Evolutionary conservation across 2,888 invertebrate genomes (phyloP).

Genomic region (Drosophila ezoana): DNA sequence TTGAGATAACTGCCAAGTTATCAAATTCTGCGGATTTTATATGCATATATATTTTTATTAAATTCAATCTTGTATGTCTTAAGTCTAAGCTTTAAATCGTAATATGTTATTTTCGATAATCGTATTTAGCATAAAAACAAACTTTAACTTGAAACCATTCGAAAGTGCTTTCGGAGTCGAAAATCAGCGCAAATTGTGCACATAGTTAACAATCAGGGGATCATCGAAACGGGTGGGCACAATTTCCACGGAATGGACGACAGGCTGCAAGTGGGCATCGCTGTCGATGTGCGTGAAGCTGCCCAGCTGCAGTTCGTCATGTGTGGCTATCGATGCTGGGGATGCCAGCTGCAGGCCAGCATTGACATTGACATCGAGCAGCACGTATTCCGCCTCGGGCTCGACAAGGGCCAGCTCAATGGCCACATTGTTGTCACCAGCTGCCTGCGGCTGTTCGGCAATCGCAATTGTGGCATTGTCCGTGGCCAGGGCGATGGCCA

Average conservation of each 20-base stretch:
- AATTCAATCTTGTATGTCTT: not conserved
- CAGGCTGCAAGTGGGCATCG: conserved; percentile 79
- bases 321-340: conserved; percentile 16
- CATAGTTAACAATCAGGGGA: conserved; percentile 75
- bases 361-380: conserved; percentile 56
- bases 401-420: conserved; percentile 64
- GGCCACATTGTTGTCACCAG: conserved; percentile 64
- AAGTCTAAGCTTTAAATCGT: conserved; percentile 1
- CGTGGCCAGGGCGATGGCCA: conserved; percentile 55
- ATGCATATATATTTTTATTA: conserved; percentile 6
- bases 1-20: too few relatives aligned
- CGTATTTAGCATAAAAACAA: conserved; percentile 47
- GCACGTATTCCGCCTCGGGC: conserved; percentile 76
- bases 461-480: conserved; percentile 62
- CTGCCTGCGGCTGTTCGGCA: conserved; percentile 61
- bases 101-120: conserved; percentile 12
- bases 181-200: conserved; percentile 69
- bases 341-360: conserved; percentile 19
- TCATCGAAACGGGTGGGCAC: conserved; percentile 80
- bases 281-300: conserved; percentile 80
- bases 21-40: too few relatives aligned
- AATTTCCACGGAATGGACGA: conserved; percentile 81
- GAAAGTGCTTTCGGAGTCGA: not conserved
- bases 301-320: conserved; percentile 73
- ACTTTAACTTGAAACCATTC: conserved; percentile 26